Evolutionary conservation across 2,888 invertebrate genomes (phyloP).

Genomic region (Phyllotreta striolata): DNA sequence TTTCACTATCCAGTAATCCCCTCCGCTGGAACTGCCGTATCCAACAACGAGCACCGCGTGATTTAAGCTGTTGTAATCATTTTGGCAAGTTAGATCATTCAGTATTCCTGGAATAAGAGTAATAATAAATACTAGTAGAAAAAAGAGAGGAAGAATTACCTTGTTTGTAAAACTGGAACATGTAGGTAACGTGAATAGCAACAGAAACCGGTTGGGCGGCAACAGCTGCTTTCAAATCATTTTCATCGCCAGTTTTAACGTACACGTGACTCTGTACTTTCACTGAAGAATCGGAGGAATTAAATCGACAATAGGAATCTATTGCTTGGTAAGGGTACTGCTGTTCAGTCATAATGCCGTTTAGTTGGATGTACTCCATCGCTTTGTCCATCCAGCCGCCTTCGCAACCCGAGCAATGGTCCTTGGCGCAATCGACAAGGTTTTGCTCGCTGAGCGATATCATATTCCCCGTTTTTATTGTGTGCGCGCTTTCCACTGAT

Average conservation of each 20-base stretch:
- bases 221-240: conserved; percentile 40
- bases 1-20: conserved; percentile 9
- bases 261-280: conserved; percentile 83
- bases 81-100: neutral
- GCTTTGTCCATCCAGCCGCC: conserved; percentile 86
- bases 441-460: conserved; percentile 93
- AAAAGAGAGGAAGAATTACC: neutral
- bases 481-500: conserved; percentile 87
- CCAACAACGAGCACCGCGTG: conserved; percentile 9
- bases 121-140: neutral
- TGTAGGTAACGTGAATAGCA: conserved; percentile 37
- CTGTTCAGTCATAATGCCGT: conserved; percentile 85
- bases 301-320: conserved; percentile 76
- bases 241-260: conserved; percentile 59
- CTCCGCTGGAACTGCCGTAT: neutral
- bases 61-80: conserved; percentile 1
- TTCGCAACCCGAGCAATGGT: conserved; percentile 88
- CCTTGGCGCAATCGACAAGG: conserved; percentile 81
- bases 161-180: conserved; percentile 9
- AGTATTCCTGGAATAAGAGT: conserved; percentile 3
- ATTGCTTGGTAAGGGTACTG: conserved; percentile 85
- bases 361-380: conserved; percentile 82
- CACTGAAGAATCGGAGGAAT: conserved; percentile 73
- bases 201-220: conserved; percentile 40
- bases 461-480: conserved; percentile 76